phyloP scores from a whole-genome alignment of 2,113 vertebrate genomes.

The Callionymus lyra region DNA sequence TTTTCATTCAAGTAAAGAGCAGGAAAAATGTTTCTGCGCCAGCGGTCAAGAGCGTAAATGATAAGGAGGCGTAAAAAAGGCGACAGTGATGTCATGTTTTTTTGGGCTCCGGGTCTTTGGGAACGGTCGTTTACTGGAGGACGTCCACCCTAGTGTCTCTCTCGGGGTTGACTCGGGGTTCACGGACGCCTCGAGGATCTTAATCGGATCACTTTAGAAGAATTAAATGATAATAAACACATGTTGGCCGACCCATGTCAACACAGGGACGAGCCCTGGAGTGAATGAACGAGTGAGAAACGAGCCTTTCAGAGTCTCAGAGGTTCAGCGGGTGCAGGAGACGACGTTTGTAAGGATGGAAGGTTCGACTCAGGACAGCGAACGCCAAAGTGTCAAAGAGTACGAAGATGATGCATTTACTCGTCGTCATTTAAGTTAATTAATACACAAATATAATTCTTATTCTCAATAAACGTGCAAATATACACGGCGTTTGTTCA shows the following conservation, averaged over 20 bases:
- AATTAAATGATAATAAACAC: constrained; percentile 58
- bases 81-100: constrained; percentile 66
- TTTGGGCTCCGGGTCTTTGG: constrained; percentile 36
- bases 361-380: constrained; percentile 31
- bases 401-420: no score
- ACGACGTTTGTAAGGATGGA: constrained; percentile 36
- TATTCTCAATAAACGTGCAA: no score
- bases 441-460: no score
- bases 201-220: constrained; percentile 50
- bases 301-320: constrained; percentile 13
- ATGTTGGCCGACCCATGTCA: constrained; percentile 36
- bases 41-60: constrained; percentile 2
- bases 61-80: constrained; percentile 1
- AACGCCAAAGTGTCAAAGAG: no score
- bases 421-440: no score
- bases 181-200: constrained; percentile 32
- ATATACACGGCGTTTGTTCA: no score
- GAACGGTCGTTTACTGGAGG: constrained; percentile 42
- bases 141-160: constrained; percentile 6
- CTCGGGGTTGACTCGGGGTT: constrained; percentile 27
- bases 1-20: no score
- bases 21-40: no score
- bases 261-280: neutral
- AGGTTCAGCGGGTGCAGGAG: no score
- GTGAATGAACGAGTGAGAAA: no score